phyloP scores from a whole-genome alignment of 2,888 invertebrate species.

The Pollenia griseotomentosa region DNA sequence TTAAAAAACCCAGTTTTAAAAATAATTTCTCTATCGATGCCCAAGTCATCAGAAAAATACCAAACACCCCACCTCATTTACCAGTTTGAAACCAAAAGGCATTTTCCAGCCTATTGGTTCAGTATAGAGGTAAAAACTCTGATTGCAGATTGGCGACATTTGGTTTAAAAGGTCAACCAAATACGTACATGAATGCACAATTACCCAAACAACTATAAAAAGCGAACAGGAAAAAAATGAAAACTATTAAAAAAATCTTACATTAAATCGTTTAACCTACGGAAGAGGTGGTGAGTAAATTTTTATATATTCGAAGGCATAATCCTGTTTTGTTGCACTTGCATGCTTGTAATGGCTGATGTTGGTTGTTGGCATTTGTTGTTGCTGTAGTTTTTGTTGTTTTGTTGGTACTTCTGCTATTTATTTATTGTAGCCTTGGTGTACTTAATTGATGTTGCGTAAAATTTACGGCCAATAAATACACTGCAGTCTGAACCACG shows the following conservation, averaged over 20 bases:
- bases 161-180: conserved; percentile 46
- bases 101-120: conserved; percentile 16
- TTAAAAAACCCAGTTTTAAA: too few species aligned
- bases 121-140: conserved; percentile 12
- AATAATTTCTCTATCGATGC: too few species aligned
- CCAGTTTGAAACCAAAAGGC: not conserved
- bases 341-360: not conserved
- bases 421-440: conserved; percentile 31
- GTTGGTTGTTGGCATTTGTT: conserved; percentile 2
- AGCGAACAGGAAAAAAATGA: not conserved
- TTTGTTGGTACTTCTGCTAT: not conserved
- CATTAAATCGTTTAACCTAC: conserved; percentile 46
- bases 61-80: not conserved
- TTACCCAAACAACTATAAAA: not conserved
- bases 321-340: conserved; percentile 27
- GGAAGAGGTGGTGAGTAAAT: conserved; percentile 36
- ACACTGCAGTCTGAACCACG: not conserved
- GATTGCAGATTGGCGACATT: conserved; percentile 51
- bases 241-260: not conserved
- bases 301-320: not conserved
- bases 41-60: too few species aligned
- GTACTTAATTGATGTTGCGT: conserved; percentile 69
- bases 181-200: conserved; percentile 1
- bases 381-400: conserved; percentile 8
- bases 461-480: conserved; percentile 64